Evolutionary conservation across 2,888 invertebrate species (phyloP).

Genomic region (Dugesia japonica): DNA sequence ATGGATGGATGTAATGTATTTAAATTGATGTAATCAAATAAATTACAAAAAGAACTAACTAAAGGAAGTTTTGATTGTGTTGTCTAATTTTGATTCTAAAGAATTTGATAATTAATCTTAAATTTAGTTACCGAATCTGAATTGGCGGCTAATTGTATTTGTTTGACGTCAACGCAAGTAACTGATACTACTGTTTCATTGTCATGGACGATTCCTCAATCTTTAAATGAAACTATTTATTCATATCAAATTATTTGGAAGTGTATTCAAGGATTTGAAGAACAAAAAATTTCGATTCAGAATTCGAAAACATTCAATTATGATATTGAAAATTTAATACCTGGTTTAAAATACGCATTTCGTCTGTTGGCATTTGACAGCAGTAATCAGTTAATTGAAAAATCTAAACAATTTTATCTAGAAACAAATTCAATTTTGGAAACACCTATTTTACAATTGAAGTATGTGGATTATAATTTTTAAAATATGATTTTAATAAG

Average conservation of each 20-base stretch:
- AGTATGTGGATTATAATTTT: not conserved
- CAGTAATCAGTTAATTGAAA: not conserved
- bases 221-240: not conserved
- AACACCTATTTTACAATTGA: not conserved
- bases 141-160: not conserved
- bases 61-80: too few species aligned
- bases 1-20: too few species aligned
- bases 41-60: too few species aligned
- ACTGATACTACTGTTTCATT: not conserved
- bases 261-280: conserved; percentile 5
- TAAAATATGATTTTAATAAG: too few species aligned
- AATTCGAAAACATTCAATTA: not conserved
- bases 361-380: not conserved
- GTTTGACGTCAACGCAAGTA: not conserved
- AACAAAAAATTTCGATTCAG: not conserved
- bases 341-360: conserved; percentile 7
- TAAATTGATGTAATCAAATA: too few species aligned
- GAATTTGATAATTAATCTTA: too few species aligned
- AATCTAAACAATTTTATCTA: not conserved
- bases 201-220: not conserved
- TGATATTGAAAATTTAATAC: not conserved
- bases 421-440: not conserved
- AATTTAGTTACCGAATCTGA: not conserved
- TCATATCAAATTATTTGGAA: conserved; percentile 7
- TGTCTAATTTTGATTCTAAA: too few species aligned